Base-by-base conservation (phyloP, 2,888 invertebrate species). In the Caenorhabditis sulstoni region DNA sequence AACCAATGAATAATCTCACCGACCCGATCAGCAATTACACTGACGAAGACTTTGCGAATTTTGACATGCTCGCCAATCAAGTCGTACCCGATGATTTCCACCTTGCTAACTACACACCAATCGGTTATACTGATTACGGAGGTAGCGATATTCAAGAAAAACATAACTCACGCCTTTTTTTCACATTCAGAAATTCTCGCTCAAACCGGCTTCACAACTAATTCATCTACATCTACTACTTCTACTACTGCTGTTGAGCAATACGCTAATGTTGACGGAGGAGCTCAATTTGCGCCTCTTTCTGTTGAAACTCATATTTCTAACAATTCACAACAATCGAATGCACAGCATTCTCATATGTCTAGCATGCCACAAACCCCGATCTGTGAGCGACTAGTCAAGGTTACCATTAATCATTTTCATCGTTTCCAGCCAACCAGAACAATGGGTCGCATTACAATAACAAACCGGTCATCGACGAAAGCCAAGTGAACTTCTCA, bases 251-350 rank as follows among this genome's bases (percentile, higher is more conserved):
- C 2, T 41, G 41, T 29, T 7, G 29, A 29, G 29, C 29, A 3
- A 29, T 29, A 29, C 29, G 29, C 41, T 14, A 41, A 14, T 11
- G 14, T 41, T 41, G 11, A 41, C 41, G 41, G 41, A 14, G 11
- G 12, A 41, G 14, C 11, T 4, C 41, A 41, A 41, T 67, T 14
- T 35, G 29, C 52, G 9, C 59, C 59, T 20, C 59, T 23, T 1
- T 68, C 68, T 0, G 59, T 68, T 5, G 68, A 68, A 50, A 67
- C 58, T 29, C 67, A 58, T 18, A 23, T 44, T 11, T 68, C 68
- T 12, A 50, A 41, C 2, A n/a, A 50, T 8, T 59, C 68, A 16
- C 68, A 37, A 22, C 59, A 68, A 22, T 68, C 68, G 1, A 35
- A 49, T 20, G 23, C 39, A 4, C 50, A 59, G 1, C 16, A 37